Conservation (phyloP, 2,113 vertebrate genomes). For the Colaptes auratus region DNA sequence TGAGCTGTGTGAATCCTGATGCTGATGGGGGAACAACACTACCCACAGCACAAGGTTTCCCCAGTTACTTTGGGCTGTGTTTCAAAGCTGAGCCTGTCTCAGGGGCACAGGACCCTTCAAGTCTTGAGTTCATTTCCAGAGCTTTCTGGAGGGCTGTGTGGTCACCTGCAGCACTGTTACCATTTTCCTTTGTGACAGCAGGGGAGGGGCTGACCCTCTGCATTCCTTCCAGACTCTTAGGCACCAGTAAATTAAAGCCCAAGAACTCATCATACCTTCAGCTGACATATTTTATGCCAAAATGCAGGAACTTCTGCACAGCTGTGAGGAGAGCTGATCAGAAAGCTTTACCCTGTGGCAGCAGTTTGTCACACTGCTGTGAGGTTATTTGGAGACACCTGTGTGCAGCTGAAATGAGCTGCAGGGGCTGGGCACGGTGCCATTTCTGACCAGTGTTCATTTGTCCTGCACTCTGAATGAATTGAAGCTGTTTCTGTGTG, state of each 20-base stretch:
- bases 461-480: background rate
- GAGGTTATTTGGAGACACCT: background rate
- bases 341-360: too few species aligned
- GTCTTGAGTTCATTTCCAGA: background rate
- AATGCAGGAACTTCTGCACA: fast-evolving
- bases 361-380: fast-evolving
- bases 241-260: background rate
- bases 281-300: fast-evolving
- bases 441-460: background rate
- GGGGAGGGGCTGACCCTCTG: background rate
- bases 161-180: background rate
- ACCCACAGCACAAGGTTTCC: too few species aligned
- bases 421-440: background rate
- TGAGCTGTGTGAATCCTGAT: background rate
- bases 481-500: background rate
- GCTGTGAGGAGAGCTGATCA: background rate
- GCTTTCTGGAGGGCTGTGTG: too few species aligned
- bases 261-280: fast-evolving
- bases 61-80: background rate
- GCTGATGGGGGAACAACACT: background rate
- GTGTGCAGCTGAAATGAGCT: fast-evolving
- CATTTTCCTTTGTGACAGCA: background rate
- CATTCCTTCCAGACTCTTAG: background rate
- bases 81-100: background rate
- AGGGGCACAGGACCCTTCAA: background rate